Evolutionary conservation across 2,888 invertebrate species (phyloP).

Genomic region (Syritta pipiens): DNA sequence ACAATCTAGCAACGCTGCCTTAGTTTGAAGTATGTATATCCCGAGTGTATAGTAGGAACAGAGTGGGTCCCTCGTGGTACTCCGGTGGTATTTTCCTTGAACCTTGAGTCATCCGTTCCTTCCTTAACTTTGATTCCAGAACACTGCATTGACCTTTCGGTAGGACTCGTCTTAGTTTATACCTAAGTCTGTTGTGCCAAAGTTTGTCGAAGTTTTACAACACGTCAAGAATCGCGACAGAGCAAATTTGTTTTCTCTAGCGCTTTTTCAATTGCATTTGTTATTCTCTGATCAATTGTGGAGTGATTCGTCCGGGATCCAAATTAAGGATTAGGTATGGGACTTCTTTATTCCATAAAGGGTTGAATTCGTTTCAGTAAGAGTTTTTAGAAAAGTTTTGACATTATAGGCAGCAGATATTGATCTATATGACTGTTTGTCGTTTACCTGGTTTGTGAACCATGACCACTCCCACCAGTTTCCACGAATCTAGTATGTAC

Average conservation of each 20-base stretch:
- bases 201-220: too few species aligned
- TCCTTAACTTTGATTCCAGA: neutral
- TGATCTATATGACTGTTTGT: too few species aligned
- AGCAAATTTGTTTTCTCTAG: neutral
- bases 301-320: neutral
- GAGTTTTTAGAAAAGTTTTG: too few species aligned
- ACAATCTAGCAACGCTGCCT: too few species aligned
- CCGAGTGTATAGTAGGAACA: too few species aligned
- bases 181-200: neutral
- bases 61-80: neutral
- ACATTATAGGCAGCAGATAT: too few species aligned
- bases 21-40: too few species aligned
- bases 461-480: too few species aligned
- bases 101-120: neutral
- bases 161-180: neutral
- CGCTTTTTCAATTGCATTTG: neutral
- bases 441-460: too few species aligned
- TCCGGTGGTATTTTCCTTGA: neutral
- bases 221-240: neutral
- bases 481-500: too few species aligned
- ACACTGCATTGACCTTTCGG: neutral
- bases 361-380: too few species aligned
- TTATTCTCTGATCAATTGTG: neutral
- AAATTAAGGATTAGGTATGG: neutral
- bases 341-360: too few species aligned